phyloP scores from a whole-genome alignment of 2,113 vertebrate genomes.

The Regulus satrapa region DNA sequence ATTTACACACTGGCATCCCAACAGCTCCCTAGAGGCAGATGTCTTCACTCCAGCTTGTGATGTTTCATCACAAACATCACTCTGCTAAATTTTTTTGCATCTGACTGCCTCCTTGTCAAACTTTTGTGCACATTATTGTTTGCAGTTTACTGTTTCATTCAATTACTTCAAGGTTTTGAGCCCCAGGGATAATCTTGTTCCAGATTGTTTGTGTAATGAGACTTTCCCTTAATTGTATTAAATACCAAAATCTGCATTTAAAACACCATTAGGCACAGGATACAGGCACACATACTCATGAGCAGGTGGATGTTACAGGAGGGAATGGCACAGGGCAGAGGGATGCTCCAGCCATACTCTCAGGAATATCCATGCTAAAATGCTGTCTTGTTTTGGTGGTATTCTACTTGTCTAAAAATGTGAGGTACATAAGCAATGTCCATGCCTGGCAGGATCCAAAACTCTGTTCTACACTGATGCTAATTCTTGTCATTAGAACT shows the following conservation, averaged over 20 bases:
- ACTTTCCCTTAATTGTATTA: not conserved
- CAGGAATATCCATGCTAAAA: not conserved
- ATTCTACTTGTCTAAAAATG: not conserved
- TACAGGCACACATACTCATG: rapidly evolving
- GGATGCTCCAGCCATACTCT: not conserved
- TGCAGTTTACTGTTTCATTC: not conserved
- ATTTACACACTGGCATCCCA: not conserved
- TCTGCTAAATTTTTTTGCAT: not conserved
- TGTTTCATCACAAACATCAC: not conserved
- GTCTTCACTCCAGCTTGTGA: not conserved
- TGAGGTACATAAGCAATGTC: not conserved
- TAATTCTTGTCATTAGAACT: not conserved
- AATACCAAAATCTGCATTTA: not conserved
- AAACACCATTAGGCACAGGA: not conserved
- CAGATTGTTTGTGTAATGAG: not conserved
- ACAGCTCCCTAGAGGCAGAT: not conserved
- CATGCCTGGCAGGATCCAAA: not conserved
- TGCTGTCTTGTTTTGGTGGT: not conserved
- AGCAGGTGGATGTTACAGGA: not conserved
- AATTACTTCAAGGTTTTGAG: not conserved
- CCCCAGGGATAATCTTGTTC: not conserved
- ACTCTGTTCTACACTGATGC: not conserved
- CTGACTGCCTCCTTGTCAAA: not conserved
- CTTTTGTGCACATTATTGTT: not conserved
- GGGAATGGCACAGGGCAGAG: not conserved